These are phyloP conservation scores for Scaptomyza polygonia DNA, from an alignment of 2,888 invertebrate species.

Conservation along the genomic window DNA sequence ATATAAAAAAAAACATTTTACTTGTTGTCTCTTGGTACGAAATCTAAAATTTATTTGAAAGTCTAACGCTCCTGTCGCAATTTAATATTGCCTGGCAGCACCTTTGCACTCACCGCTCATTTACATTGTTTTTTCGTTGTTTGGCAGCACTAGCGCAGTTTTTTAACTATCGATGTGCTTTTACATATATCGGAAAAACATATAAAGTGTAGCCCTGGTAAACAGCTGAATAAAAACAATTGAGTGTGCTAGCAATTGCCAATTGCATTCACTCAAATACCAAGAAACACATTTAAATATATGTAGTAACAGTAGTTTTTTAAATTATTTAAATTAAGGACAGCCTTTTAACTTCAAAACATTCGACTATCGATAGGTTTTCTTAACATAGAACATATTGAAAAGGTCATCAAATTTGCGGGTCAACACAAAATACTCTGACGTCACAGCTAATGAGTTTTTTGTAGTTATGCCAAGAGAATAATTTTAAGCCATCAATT, in stretches of 20 bases:
- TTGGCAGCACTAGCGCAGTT: not conserved
- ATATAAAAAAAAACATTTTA: not conserved
- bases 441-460: slow-evolving; percentile 39
- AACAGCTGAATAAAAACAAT: not conserved
- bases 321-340: not conserved
- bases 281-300: too few relatives aligned
- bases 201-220: not conserved
- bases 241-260: not conserved
- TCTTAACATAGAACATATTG: not conserved
- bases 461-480: fast-evolving
- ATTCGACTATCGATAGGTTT: slow-evolving; percentile 27
- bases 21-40: not conserved
- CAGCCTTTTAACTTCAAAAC: too few relatives aligned
- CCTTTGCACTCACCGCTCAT: too few relatives aligned
- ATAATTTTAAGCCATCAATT: not conserved
- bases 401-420: not conserved
- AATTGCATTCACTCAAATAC: too few relatives aligned
- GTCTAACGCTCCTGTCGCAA: not conserved
- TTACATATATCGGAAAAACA: not conserved
- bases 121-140: not conserved
- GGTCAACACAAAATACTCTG: not conserved
- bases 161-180: not conserved
- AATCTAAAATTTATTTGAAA: not conserved
- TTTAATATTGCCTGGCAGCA: not conserved
- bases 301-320: not conserved